A percentile compares a stretch with the other conserved stretches of the same genome.
phyloP scores from a whole-genome alignment of 1,140 invertebrate genomes.

The Lepidurus apus region DNA sequence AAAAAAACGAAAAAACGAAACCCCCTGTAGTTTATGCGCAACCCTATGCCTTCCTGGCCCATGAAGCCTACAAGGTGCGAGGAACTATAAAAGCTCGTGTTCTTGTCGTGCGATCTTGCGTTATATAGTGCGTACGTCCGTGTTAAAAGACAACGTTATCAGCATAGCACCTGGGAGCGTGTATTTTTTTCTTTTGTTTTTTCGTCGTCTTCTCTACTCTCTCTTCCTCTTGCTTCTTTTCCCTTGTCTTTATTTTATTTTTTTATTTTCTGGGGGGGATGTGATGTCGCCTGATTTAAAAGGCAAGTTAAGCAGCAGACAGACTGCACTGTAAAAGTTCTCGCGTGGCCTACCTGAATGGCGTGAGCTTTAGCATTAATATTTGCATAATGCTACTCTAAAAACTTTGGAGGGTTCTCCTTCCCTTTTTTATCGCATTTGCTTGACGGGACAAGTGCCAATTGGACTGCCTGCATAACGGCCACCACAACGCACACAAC shows the following conservation, averaged over 20 bases:
- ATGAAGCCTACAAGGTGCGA: conserved; percentile 8
- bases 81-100: conserved; percentile 14
- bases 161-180: background rate
- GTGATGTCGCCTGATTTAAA: conserved; percentile 15
- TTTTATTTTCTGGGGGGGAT: background rate
- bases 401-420: background rate
- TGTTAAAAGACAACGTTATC: conserved; percentile 19
- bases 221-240: background rate
- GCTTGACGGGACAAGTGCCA: background rate
- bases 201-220: background rate
- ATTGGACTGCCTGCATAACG: background rate
- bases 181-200: background rate
- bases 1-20: background rate
- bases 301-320: conserved; percentile 17
- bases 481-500: background rate
- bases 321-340: background rate
- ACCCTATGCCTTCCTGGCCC: conserved; percentile 12
- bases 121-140: background rate
- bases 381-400: conserved; percentile 18
- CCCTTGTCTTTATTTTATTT: too few species aligned
- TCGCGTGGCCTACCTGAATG: conserved; percentile 17
- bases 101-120: background rate
- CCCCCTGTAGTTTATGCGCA: conserved; percentile 9
- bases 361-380: conserved; percentile 12
- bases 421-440: background rate